Evolutionary conservation across 2,888 invertebrate genomes (phyloP).

Genomic region (Gymnocheta viridis): DNA sequence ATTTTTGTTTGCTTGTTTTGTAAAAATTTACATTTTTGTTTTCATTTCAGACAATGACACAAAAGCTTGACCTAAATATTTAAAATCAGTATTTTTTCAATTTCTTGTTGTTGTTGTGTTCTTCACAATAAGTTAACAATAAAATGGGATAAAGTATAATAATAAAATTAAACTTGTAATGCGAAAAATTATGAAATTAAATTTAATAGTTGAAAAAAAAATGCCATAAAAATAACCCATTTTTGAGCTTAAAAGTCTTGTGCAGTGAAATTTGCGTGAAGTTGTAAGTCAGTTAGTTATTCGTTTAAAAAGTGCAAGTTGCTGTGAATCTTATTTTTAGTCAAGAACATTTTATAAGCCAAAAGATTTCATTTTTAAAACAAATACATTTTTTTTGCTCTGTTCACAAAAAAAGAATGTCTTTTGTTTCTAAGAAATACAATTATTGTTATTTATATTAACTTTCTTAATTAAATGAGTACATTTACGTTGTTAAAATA

Average conservation of each 20-base stretch:
- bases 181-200: slow-evolving; percentile 29
- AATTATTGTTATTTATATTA: neutral
- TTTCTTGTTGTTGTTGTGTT: slow-evolving; percentile 16
- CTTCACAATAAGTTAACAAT: slow-evolving; percentile 40
- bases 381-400: neutral
- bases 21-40: slow-evolving; percentile 42
- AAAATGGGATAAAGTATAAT: slow-evolving; percentile 43
- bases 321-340: neutral
- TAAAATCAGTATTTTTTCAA: neutral
- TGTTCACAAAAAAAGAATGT: slow-evolving; percentile 1
- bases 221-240: neutral
- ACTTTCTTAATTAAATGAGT: neutral
- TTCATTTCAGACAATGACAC: slow-evolving; percentile 50
- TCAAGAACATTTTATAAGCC: neutral
- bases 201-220: neutral
- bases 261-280: neutral
- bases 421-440: neutral
- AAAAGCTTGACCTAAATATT: slow-evolving; percentile 61
- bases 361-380: neutral
- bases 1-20: slow-evolving; percentile 6
- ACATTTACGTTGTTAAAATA: neutral
- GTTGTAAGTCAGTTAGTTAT: neutral
- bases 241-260: neutral
- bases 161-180: slow-evolving; percentile 57
- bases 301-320: slow-evolving; percentile 42